Evolutionary conservation across 2,113 vertebrate genomes (phyloP), one percentile per base, ranked within the genome.

Genomic region (Corvus cornix): DNA sequence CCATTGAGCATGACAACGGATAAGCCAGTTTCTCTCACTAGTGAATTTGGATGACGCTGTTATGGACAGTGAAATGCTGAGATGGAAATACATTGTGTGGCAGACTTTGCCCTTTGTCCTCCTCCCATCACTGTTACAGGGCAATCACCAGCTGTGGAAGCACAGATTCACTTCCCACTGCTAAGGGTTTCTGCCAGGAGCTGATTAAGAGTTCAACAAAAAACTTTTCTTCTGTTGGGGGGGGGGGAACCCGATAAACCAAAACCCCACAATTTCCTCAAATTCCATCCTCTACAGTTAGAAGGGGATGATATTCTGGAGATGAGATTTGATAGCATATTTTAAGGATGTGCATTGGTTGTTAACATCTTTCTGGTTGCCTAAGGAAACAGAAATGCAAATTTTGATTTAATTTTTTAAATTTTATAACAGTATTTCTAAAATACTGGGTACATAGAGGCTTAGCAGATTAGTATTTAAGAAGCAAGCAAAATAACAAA

Each of bases 61-160:
- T 31, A 43, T 0, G 10, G 39, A 9, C 20, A 15, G 11, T 2
- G 44, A 70, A 37, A 52, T 2, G 24, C 37, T 12, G 43, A 39
- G 23, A 28, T 2, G 11, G n/a, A 2, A 9, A 56, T 4, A 13
- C 3, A 3, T 4, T 4, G 35, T 21, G 35, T 6, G 15, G 37
- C 5, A 3, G 12, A 35, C 11, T 56, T 70, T 13, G 16, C 27
- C 6, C 22, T 44, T 70, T 56, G 43, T 59, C 64, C 60, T 75
- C 14, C 35, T 73, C 43, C 39, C 37, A 16, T n/a, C 52, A 12
- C 27, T 14, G 8, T 44, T 22, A 52, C 58, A 76, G n/a, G 44
- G 58, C 44, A 60, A 35, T 8, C 59, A 31, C 24, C 37, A 73
- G 27, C 2, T 49, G 12, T 4, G 19, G 44, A 74, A 69, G 24